Base-by-base conservation (phyloP, 2,888 invertebrate genomes). In the Theristus sp. region DNA sequence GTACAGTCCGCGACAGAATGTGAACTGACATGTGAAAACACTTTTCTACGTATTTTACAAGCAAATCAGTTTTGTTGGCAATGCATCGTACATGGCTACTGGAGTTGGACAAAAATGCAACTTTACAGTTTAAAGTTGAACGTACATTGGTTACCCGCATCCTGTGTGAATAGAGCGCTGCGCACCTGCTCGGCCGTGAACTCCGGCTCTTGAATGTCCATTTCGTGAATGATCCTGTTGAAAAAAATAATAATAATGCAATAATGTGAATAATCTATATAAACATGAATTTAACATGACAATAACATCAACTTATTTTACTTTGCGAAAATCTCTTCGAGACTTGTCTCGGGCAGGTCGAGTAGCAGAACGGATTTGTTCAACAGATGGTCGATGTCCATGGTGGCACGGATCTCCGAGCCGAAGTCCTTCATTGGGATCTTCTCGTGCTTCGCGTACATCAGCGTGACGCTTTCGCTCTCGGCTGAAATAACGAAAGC, bases 401-500 rank as follows among this genome's bases (percentile, higher is more conserved):
- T 75, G n/a, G 78, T 76, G n/a, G 80, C 81, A 53, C 81, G 73
- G 47, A 81, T 78, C 70, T 81, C 81, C 3, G 79, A 75, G 1
- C 79, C 79, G 67, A 81, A 81, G 68, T 81, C 80, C 69, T 81
- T 81, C 77, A 80, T 77, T 47, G 80, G 78, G 61, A 80, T 75
- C 70, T 78, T 77, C 78, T 79, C 78, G 67, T 77, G 76, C 66
- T 77, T 76, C 24, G 76, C 74, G 67, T 78, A 77, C 73, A 78
- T 75, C 64, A 78, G 66, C 17, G 76, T 76, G 62, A 77, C 74
- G 62, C 76, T 76, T 62, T 78, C 78, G 65, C 75, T 76, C 66
- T 77, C 76, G 63, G 76, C 75, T 75, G 68, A n/a, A n/a, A n/a
- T n/a, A n/a, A n/a, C n/a, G n/a, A n/a, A n/a, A n/a, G n/a, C n/a